These are phyloP conservation scores for Gnathonemus longibarbis DNA, from an alignment of 2,113 vertebrate genomes.

Conservation along the genomic window DNA sequence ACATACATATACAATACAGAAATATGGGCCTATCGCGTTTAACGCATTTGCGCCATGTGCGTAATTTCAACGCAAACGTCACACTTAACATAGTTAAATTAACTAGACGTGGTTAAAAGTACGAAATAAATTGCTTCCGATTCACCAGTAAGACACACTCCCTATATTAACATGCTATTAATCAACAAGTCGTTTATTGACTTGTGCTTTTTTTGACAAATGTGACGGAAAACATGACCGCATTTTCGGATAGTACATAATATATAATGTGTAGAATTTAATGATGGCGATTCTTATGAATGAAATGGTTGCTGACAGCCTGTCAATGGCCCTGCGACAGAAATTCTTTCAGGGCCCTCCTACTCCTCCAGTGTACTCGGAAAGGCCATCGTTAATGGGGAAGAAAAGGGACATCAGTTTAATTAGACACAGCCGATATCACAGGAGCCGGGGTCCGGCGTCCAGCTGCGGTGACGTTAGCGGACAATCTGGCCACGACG, in stretches of 20 bases:
- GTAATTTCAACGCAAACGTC: neutral
- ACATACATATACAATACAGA: neutral
- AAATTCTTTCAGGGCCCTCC: neutral
- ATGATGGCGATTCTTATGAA: conserved; percentile 38
- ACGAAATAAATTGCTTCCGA: neutral
- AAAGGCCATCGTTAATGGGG: conserved; percentile 18
- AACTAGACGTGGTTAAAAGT: neutral
- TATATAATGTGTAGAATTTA: neutral
- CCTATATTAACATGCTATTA: neutral
- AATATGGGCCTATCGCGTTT: neutral
- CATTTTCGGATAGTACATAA: neutral
- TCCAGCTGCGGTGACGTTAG: neutral
- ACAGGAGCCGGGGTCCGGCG: neutral
- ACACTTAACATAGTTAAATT: neutral
- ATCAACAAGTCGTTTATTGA: neutral
- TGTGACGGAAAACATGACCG: conserved; percentile 1
- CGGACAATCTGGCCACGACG: neutral
- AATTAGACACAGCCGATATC: conserved; percentile 7
- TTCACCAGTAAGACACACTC: neutral
- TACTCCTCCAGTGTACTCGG: neutral
- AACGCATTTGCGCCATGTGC: neutral
- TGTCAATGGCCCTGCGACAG: conserved; percentile 20
- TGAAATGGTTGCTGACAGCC: conserved; percentile 28
- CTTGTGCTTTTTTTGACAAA: neutral
- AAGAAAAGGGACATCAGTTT: conserved; percentile 11